phyloP scores from a whole-genome alignment of 2,113 vertebrate species.

The Gavia stellata region DNA sequence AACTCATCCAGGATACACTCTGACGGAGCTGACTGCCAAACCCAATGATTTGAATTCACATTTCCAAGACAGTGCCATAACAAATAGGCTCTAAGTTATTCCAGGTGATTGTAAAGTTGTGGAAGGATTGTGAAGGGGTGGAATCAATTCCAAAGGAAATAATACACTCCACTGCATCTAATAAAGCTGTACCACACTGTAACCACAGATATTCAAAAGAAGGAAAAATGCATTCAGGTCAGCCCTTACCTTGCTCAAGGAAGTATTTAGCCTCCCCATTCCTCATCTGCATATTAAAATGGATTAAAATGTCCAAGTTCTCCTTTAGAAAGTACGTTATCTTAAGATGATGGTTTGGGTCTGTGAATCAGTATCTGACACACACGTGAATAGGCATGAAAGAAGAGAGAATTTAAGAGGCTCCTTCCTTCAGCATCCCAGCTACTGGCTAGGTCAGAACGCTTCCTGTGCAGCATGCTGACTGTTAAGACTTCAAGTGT shows the following conservation, averaged over 20 bases:
- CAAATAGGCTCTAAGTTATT: neutral
- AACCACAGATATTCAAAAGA: neutral
- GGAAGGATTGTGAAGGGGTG: neutral
- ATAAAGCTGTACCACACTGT: neutral
- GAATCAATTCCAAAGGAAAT: neutral
- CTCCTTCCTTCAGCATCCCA: neutral
- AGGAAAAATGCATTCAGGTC: neutral
- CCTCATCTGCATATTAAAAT: neutral
- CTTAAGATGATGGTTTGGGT: neutral
- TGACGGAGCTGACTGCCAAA: neutral
- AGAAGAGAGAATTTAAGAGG: neutral
- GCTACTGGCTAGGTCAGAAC: neutral
- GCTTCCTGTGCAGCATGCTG: neutral
- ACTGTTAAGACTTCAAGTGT: neutral
- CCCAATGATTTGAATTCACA: neutral
- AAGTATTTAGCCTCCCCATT: neutral
- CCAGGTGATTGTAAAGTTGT: neutral
- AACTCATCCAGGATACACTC: neutral
- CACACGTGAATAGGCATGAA: neutral
- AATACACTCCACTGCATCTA: neutral
- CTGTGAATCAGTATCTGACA: neutral
- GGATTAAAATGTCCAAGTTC: neutral
- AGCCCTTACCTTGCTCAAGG: neutral
- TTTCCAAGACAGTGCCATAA: neutral
- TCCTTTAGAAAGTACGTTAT: neutral